These are phyloP conservation scores for Pteronura brasiliensis DNA, from an alignment of 2,113 vertebrate genomes.

Conservation along the genomic window DNA sequence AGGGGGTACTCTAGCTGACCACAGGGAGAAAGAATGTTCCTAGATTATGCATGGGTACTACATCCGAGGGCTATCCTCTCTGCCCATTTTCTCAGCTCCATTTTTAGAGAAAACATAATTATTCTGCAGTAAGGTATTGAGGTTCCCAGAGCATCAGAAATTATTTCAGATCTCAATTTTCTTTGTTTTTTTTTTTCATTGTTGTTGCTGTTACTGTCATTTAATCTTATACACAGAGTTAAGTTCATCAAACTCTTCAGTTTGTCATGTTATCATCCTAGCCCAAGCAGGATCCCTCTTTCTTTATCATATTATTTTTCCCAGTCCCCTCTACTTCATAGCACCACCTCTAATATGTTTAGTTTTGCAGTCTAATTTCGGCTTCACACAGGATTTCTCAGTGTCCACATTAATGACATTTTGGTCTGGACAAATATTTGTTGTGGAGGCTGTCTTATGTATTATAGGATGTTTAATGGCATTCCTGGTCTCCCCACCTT, in stretches of 20 bases:
- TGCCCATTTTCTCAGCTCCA: neutral
- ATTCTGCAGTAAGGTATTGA: neutral
- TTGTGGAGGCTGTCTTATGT: neutral
- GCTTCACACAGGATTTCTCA: neutral
- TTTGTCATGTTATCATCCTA: neutral
- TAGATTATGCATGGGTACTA: neutral
- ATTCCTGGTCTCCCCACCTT: neutral
- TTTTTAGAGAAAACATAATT: neutral
- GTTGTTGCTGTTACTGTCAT: neutral
- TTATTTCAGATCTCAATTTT: neutral
- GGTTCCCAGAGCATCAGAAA: neutral
- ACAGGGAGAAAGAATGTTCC: neutral
- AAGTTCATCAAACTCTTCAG: neutral
- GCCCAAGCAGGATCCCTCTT: neutral
- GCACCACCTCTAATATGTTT: neutral
- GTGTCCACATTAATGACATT: neutral
- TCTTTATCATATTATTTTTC: neutral
- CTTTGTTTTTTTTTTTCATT: neutral
- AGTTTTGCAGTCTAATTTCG: neutral
- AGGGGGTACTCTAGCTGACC: neutral
- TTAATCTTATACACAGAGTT: neutral
- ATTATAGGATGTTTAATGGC: neutral
- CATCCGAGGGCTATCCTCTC: neutral
- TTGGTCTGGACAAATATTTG: neutral
- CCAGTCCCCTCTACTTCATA: neutral